Percentiles rank a stretch among this genome's conserved stretches.
These are phyloP conservation scores for Coilia nasus DNA, from an alignment of 2,797 vertebrate species.

Conservation along the genomic window DNA sequence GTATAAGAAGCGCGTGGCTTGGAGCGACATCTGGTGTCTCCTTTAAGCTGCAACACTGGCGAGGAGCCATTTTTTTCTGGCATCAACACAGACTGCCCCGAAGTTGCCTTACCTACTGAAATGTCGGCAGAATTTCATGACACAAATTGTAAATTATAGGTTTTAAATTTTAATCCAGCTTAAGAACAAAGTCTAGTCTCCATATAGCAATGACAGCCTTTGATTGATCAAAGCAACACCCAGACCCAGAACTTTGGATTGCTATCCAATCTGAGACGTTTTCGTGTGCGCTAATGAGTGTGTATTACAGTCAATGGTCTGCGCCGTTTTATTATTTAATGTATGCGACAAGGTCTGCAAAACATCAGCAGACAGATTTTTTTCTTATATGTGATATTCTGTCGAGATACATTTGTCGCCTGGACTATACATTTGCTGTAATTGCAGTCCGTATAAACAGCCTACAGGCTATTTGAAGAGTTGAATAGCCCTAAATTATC, in stretches of 20 bases:
- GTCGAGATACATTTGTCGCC: too few relatives aligned
- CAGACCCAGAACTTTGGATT: too few relatives aligned
- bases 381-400: background rate
- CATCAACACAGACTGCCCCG: background rate
- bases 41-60: constrained; percentile 25
- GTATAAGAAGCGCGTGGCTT: constrained; percentile 21
- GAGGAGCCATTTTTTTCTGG: background rate
- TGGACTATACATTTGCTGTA: too few relatives aligned
- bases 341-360: too few relatives aligned
- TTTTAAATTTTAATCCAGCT: background rate
- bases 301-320: too few relatives aligned
- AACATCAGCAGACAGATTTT: too few relatives aligned
- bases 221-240: too few relatives aligned
- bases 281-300: too few relatives aligned
- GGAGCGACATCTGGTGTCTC: constrained; percentile 45
- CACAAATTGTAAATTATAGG: background rate
- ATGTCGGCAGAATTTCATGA: background rate
- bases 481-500: background rate
- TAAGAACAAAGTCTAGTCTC: background rate
- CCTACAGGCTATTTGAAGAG: background rate
- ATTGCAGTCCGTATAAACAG: too few relatives aligned
- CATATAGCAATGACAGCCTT: background rate
- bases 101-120: background rate
- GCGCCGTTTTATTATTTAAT: too few relatives aligned
- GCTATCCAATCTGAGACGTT: too few relatives aligned